Evolutionary conservation across 2,797 vertebrate species (phyloP).

Genomic region (Pseudomugil gertrudae): DNA sequence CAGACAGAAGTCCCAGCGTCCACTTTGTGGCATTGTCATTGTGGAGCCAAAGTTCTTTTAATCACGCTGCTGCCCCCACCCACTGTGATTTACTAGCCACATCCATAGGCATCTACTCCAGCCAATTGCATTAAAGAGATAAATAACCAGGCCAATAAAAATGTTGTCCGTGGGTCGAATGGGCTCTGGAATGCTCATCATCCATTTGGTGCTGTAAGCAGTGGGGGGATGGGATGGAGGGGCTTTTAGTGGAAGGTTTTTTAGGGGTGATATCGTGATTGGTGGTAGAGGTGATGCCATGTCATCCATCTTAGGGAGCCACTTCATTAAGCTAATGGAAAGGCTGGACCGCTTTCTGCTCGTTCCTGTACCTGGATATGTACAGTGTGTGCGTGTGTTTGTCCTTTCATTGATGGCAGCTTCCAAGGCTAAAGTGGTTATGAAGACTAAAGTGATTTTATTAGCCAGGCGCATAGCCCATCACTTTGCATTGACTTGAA

Average conservation of each 20-base stretch:
- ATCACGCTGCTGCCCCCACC: slow-evolving; percentile 54
- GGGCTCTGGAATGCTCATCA: slow-evolving; percentile 69
- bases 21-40: slow-evolving; percentile 63
- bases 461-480: slow-evolving; percentile 63
- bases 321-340: slow-evolving; percentile 85
- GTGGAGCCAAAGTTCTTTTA: slow-evolving; percentile 75
- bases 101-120: slow-evolving; percentile 70
- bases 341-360: slow-evolving; percentile 65
- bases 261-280: slow-evolving; percentile 80
- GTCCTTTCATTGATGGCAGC: slow-evolving; percentile 70
- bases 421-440: slow-evolving; percentile 80
- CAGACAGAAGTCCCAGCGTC: slow-evolving; percentile 41
- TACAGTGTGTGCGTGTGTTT: slow-evolving; percentile 39
- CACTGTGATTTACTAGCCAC: slow-evolving; percentile 70
- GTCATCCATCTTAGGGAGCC: slow-evolving; percentile 77
- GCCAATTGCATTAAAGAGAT: slow-evolving; percentile 83
- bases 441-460: slow-evolving; percentile 79
- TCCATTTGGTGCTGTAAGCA: slow-evolving; percentile 70
- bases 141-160: slow-evolving; percentile 82
- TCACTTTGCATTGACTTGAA: slow-evolving; percentile 44
- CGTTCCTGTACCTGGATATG: slow-evolving; percentile 51
- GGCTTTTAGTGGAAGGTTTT: slow-evolving; percentile 75
- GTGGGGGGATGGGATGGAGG: slow-evolving; percentile 10
- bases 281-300: slow-evolving; percentile 81
- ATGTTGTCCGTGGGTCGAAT: slow-evolving; percentile 57